Conservation (phyloP, 1,140 invertebrate species). For the Hylaeus volcanicus region DNA sequence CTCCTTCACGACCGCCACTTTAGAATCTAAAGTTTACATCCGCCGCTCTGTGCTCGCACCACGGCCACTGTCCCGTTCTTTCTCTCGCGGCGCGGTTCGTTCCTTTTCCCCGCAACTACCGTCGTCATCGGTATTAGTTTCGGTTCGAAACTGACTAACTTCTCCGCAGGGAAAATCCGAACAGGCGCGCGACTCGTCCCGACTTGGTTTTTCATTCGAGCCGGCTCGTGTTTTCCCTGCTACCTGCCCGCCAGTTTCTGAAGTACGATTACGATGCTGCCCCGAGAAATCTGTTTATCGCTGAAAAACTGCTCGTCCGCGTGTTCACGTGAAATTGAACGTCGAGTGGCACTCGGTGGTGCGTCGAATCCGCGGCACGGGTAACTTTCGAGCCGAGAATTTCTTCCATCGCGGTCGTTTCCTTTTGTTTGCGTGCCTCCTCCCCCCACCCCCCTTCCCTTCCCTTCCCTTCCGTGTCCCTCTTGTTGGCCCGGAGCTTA, state of each 20-base stretch:
- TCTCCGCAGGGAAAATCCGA: constrained; percentile 50
- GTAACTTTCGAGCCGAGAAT: constrained; percentile 6
- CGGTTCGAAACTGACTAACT: constrained; percentile 50
- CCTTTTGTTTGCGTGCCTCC: constrained; percentile 12
- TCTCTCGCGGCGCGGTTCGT: background rate
- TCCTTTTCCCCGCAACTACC: background rate
- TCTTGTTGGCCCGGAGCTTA: constrained; percentile 6
- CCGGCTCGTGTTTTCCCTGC: background rate
- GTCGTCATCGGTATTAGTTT: constrained; percentile 58
- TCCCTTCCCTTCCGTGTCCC: background rate
- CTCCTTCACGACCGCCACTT: constrained; percentile 45
- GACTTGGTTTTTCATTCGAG: background rate
- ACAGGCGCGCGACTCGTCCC: constrained; percentile 52
- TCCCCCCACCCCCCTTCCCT: background rate
- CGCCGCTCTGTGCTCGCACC: constrained; percentile 16
- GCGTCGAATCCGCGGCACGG: background rate
- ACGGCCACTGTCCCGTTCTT: background rate
- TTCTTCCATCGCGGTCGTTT: background rate
- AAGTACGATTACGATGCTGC: constrained; percentile 18
- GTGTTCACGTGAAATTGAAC: constrained; percentile 39
- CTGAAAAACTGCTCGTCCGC: background rate
- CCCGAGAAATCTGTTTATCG: constrained; percentile 24
- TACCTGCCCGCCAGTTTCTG: background rate
- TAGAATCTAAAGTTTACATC: constrained; percentile 24
- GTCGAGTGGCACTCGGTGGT: constrained; percentile 18